These are phyloP conservation scores for Trachops cirrhosus DNA, from an alignment of 2,797 vertebrate genomes.

Conservation along the genomic window DNA sequence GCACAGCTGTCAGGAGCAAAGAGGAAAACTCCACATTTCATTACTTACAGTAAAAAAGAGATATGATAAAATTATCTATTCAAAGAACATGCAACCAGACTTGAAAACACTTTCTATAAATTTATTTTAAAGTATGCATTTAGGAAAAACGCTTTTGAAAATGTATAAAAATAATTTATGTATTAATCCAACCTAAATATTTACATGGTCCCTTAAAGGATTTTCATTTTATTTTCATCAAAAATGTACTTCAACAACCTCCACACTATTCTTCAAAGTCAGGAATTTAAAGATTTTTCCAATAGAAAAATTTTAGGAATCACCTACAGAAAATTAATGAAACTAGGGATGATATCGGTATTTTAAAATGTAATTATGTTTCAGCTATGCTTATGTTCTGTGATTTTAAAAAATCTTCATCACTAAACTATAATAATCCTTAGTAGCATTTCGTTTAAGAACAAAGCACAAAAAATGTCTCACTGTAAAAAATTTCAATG, in stretches of 20 bases:
- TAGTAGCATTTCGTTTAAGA: slow-evolving; percentile 50
- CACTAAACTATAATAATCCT: slow-evolving; percentile 52
- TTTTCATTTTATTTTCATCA: slow-evolving; percentile 62
- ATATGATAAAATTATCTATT: not conserved
- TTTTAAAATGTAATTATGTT: slow-evolving; percentile 45
- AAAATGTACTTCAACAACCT: slow-evolving; percentile 64
- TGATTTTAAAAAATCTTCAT: not conserved
- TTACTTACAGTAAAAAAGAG: not conserved
- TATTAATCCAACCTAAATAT: slow-evolving; percentile 53
- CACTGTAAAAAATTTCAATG: slow-evolving; percentile 53
- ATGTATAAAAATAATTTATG: slow-evolving; percentile 69
- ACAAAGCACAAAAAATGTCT: slow-evolving; percentile 65
- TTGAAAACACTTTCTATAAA: slow-evolving; percentile 51
- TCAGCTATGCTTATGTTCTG: not conserved
- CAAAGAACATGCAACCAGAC: slow-evolving; percentile 53
- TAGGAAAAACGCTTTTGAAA: slow-evolving; percentile 56
- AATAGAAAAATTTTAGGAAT: slow-evolving; percentile 58
- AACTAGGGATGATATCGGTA: slow-evolving; percentile 56
- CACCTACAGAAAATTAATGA: slow-evolving; percentile 45
- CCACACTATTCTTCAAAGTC: slow-evolving; percentile 52
- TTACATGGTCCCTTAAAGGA: slow-evolving; percentile 66
- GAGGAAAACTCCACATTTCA: not conserved
- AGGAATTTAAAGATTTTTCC: slow-evolving; percentile 51
- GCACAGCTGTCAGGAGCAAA: not conserved
- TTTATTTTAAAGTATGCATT: slow-evolving; percentile 67